Evolutionary conservation across 2,797 vertebrate species (phyloP).

Genomic region (Nyctalus aviator): DNA sequence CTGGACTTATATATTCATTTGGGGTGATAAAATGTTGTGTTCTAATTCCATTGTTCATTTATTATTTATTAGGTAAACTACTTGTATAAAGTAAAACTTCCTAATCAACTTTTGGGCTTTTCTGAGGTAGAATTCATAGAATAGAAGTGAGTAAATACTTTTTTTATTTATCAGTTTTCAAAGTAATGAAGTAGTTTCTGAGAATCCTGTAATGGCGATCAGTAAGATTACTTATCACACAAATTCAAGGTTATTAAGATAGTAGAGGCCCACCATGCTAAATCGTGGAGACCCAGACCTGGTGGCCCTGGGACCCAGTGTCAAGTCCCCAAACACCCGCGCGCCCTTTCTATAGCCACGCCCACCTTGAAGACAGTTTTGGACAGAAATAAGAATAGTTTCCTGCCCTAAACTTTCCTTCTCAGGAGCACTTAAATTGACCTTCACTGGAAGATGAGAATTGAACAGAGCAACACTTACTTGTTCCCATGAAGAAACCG

Average conservation of each 20-base stretch:
- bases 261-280: background rate
- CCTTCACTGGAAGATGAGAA: no score
- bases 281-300: no score
- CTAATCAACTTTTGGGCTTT: background rate
- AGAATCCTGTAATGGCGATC: background rate
- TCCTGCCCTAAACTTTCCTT: no score
- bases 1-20: background rate
- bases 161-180: constrained; percentile 47
- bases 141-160: constrained; percentile 5
- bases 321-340: no score
- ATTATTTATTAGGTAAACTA: constrained; percentile 21
- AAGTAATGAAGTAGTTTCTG: constrained; percentile 42
- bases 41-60: background rate
- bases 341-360: no score
- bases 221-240: background rate
- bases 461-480: no score
- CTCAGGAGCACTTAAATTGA: no score
- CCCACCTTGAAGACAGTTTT: no score
- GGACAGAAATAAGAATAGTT: no score
- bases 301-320: accelerated
- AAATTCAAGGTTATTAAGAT: background rate
- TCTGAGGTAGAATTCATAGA: background rate
- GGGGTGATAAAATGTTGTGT: background rate
- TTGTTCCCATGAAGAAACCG: no score
- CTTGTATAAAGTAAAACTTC: constrained; percentile 17